Evolutionary conservation across 2,888 invertebrate species (phyloP), one percentile per base, ranked within the genome.

Genomic region (Tetropium fuscum): DNA sequence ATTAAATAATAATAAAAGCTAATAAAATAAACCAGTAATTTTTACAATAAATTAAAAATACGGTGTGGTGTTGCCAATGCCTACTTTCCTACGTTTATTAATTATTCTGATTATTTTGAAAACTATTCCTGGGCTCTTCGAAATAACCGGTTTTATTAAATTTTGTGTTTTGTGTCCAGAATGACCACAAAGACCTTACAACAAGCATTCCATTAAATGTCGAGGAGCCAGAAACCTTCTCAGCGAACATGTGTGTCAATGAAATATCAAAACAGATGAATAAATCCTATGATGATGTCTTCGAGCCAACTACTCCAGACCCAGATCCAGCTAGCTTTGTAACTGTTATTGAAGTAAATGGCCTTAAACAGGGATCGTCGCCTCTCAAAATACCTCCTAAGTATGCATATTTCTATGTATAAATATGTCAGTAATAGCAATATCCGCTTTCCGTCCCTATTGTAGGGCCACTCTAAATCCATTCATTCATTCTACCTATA

Each of bases 331-430:
- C 84, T 73, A 85, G 93, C 82, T 94, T 94, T 83, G 89, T 94
- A 68, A 94, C 94, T 61, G 94, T 94, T 68, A 94, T 94, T 74
- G 92, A 93, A 87, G 93, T 94, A 30, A 94, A 93, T 81, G 94
- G 93, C 79, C 83, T 88, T 74, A 89, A 89, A 48, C 71, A 74
- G 36, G 84, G 84, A 38, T 64, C 69, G 19, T 72, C 78, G 7
- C 73, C 75, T 18, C 51, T 66, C 15, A 78, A 76, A 65, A 74
- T 71, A 61, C 79, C 80, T 56, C 80, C 80, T 60, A 78, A 80
- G 81, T 81, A 74, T 72, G 72, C 72, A 53, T 15, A 36, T 48
- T 34, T 58, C 27, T 11, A 40, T 32, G 10, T 7, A 18, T 45
- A 27, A 2, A n/a, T 3, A 7, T 27, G n/a, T 27, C n/a, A n/a